Percentiles rank a stretch among this genome's conserved stretches.
phyloP scores from a whole-genome alignment of 2,888 invertebrate species.

The Artemia sinica region DNA sequence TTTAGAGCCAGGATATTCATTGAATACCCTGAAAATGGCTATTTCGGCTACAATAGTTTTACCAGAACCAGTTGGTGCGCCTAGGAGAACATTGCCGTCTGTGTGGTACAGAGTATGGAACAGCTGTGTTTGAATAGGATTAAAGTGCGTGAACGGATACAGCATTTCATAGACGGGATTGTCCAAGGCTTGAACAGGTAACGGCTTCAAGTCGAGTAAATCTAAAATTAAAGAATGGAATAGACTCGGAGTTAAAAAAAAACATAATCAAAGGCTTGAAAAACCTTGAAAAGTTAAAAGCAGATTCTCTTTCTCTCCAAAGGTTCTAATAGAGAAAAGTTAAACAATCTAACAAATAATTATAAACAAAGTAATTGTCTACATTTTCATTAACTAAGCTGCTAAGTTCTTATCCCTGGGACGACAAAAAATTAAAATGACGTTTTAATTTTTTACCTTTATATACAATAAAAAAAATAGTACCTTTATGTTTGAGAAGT shows the following conservation, averaged over 20 bases:
- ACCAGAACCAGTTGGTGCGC: slow-evolving; percentile 91
- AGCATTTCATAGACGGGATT: slow-evolving; percentile 57
- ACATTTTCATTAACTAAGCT: no score
- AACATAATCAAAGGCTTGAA: not conserved
- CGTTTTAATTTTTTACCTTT: no score
- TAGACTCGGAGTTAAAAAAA: not conserved
- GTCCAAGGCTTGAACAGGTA: slow-evolving; percentile 64
- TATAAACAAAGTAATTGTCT: no score
- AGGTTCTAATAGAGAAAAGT: no score
- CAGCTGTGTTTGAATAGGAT: slow-evolving; percentile 95
- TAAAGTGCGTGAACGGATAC: slow-evolving; percentile 85
- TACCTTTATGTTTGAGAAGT: no score
- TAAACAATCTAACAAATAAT: no score
- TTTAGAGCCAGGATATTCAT: slow-evolving; percentile 56
- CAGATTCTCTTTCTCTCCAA: slow-evolving; percentile 18
- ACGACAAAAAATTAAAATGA: no score
- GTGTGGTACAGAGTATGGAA: slow-evolving; percentile 91
- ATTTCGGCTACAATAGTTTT: slow-evolving; percentile 97
- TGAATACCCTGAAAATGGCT: slow-evolving; percentile 82
- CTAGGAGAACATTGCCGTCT: slow-evolving; percentile 76
- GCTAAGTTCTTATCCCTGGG: no score
- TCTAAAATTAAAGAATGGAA: slow-evolving; percentile 38
- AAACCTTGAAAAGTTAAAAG: not conserved
- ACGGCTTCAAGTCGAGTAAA: slow-evolving; percentile 69
- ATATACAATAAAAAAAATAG: no score